These are phyloP conservation scores for Panagrolaimus sp. DNA, from an alignment of 1,140 invertebrate species.

Conservation along the genomic window DNA sequence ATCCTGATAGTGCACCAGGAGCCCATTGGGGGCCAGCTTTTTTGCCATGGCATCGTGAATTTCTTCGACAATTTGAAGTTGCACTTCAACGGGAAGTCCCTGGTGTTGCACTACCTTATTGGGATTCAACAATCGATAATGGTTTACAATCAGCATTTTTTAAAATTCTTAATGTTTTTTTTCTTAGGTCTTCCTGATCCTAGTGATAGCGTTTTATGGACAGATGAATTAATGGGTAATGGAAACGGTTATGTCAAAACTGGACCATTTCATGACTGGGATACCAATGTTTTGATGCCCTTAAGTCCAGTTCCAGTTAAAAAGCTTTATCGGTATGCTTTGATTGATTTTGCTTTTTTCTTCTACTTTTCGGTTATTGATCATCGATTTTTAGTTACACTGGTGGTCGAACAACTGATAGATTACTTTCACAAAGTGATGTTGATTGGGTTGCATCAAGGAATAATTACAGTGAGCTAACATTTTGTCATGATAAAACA, in stretches of 20 bases:
- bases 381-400: slow-evolving; percentile 38
- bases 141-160: slow-evolving; percentile 19
- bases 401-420: slow-evolving; percentile 49
- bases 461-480: slow-evolving; percentile 51
- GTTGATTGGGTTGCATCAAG: slow-evolving; percentile 51
- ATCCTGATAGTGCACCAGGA: slow-evolving; percentile 55
- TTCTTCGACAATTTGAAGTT: slow-evolving; percentile 42
- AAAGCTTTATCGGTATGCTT: slow-evolving; percentile 47
- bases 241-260: slow-evolving; percentile 58
- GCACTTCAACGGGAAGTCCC: slow-evolving; percentile 53
- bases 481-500: slow-evolving; percentile 58
- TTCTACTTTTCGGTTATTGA: slow-evolving; percentile 3
- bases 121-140: slow-evolving; percentile 59
- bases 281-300: slow-evolving; percentile 56
- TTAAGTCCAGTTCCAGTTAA: slow-evolving; percentile 57
- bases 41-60: slow-evolving; percentile 45
- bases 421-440: slow-evolving; percentile 47
- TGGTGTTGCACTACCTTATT: slow-evolving; percentile 51
- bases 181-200: slow-evolving; percentile 52
- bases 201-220: slow-evolving; percentile 53
- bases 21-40: slow-evolving; percentile 48
- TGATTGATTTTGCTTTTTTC: not conserved
- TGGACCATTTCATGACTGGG: slow-evolving; percentile 57
- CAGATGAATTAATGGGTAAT: slow-evolving; percentile 58
- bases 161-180: no score